phyloP scores from a whole-genome alignment of 2,888 invertebrate genomes.

The Salpingus planirostris region DNA sequence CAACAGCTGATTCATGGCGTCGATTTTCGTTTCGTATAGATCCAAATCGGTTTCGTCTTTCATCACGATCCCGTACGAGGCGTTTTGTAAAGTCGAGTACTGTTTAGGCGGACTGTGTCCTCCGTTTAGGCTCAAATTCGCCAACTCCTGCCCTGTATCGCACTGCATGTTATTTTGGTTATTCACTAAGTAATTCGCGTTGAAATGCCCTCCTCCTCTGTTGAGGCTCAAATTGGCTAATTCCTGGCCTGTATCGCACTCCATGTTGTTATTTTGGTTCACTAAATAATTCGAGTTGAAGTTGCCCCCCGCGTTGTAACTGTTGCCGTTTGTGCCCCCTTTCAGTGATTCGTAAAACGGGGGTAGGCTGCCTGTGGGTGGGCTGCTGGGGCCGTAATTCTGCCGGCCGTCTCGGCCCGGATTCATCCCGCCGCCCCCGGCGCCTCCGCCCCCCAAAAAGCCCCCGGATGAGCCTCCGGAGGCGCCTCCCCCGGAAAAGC shows the following conservation, averaged over 20 bases:
- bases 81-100: conserved; percentile 71
- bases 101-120: conserved; percentile 46
- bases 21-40: conserved; percentile 63
- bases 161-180: conserved; percentile 60
- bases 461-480: conserved; percentile 28
- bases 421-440: conserved; percentile 63
- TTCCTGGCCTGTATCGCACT: conserved; percentile 65
- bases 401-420: conserved; percentile 71
- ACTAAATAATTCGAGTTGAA: conserved; percentile 59
- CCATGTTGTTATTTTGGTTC: conserved; percentile 56
- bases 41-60: conserved; percentile 73
- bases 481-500: conserved; percentile 26
- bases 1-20: conserved; percentile 53
- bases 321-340: conserved; percentile 60
- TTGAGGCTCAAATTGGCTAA: conserved; percentile 43
- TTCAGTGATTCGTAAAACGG: conserved; percentile 83
- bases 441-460: conserved; percentile 45
- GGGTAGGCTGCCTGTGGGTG: conserved; percentile 79
- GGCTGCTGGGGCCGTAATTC: conserved; percentile 81
- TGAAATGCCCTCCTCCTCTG: conserved; percentile 49
- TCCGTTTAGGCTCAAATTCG: conserved; percentile 42
- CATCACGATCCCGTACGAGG: conserved; percentile 65
- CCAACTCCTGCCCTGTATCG: conserved; percentile 59
- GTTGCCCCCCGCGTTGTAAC: conserved; percentile 58
- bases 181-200: conserved; percentile 58